Evolutionary conservation across 2,888 invertebrate species (phyloP).

Genomic region (Acrobeloides nanus): DNA sequence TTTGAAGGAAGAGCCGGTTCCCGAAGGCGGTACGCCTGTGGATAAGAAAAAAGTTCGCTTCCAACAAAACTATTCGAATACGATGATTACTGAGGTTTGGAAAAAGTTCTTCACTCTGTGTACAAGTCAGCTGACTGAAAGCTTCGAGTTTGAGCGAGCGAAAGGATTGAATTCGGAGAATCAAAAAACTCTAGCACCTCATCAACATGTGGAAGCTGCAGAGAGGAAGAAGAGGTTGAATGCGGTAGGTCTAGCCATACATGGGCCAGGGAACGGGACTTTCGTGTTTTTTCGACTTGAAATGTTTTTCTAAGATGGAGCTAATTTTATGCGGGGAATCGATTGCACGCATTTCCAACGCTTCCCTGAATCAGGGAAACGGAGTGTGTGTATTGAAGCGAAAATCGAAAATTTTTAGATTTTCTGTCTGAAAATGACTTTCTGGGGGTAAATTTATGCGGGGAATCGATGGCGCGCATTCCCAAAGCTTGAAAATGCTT

Average conservation of each 20-base stretch:
- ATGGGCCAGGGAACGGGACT: too few species aligned
- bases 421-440: too few species aligned
- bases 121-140: constrained; percentile 43
- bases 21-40: constrained; percentile 14
- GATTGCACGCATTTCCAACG: too few species aligned
- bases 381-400: too few species aligned
- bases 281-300: too few species aligned
- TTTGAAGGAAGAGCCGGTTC: constrained; percentile 16
- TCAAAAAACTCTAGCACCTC: constrained; percentile 49
- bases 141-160: constrained; percentile 49
- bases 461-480: too few species aligned
- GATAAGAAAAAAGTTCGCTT: constrained; percentile 44
- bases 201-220: constrained; percentile 45
- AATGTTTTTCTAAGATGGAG: too few species aligned
- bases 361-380: too few species aligned
- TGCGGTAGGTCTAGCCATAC: constrained; percentile 10
- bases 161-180: constrained; percentile 38
- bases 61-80: constrained; percentile 38
- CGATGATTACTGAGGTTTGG: constrained; percentile 42
- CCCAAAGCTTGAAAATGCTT: too few species aligned
- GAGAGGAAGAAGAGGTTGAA: constrained; percentile 37
- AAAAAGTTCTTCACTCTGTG: constrained; percentile 40
- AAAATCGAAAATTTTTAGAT: too few species aligned
- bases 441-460: too few species aligned
- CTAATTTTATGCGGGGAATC: too few species aligned